phyloP scores from a whole-genome alignment of 2,113 vertebrate genomes.

The Mormyrus lacerda region DNA sequence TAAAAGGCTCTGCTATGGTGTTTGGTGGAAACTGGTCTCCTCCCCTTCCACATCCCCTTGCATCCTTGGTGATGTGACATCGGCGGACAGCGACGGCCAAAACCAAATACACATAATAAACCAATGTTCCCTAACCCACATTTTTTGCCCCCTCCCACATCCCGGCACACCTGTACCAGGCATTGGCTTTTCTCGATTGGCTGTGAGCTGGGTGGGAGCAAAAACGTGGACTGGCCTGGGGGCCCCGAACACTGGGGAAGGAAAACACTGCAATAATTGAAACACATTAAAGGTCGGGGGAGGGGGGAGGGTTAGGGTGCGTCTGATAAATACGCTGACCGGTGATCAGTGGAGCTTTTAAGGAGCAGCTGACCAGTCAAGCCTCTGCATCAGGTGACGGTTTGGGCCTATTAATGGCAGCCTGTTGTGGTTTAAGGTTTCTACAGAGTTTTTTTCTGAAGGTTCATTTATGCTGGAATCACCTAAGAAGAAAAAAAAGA shows the following conservation, averaged over 20 bases:
- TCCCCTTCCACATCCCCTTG: background rate
- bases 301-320: too few relatives aligned
- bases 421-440: background rate
- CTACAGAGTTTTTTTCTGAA: background rate
- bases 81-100: background rate
- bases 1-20: background rate
- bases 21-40: too few relatives aligned
- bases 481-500: background rate
- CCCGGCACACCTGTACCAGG: background rate
- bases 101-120: background rate
- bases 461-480: background rate
- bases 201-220: background rate
- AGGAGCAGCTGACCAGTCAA: background rate
- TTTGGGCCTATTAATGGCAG: too few relatives aligned
- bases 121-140: background rate
- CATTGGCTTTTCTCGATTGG: background rate
- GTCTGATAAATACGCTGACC: background rate
- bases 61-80: background rate
- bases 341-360: background rate
- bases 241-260: background rate
- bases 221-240: background rate
- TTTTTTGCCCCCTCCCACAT: background rate
- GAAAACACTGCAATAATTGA: background rate
- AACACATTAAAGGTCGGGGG: background rate
- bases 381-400: background rate